phyloP scores from a whole-genome alignment of 2,113 vertebrate species.

The Oncorhynchus masou region DNA sequence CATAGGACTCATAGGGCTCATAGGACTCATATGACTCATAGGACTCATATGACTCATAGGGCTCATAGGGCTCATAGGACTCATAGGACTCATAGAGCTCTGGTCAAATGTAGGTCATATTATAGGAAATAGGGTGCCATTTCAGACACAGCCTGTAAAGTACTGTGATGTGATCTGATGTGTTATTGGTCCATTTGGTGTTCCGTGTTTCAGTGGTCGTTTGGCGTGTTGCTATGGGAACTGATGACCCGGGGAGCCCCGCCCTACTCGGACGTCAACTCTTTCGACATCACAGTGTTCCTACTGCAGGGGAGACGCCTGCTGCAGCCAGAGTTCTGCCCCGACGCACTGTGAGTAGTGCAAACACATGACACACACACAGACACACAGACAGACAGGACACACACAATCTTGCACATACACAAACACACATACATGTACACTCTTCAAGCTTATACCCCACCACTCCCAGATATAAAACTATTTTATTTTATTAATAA shows the following conservation, averaged over 20 bases:
- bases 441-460: not conserved
- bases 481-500: not conserved
- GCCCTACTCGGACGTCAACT: slow-evolving; percentile 96
- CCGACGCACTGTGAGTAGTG: slow-evolving; percentile 88
- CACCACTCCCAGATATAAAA: not conserved
- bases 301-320: slow-evolving; percentile 93
- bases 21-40: too few relatives aligned
- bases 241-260: slow-evolving; percentile 97
- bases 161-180: not conserved
- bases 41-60: too few relatives aligned
- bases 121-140: too few relatives aligned
- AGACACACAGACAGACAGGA: not conserved
- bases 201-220: slow-evolving; percentile 73
- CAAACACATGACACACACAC: not conserved
- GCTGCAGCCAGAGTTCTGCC: slow-evolving; percentile 96
- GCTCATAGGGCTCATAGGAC: too few relatives aligned
- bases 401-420: slow-evolving; percentile 5
- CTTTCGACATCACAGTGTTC: slow-evolving; percentile 96
- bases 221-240: slow-evolving; percentile 96
- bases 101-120: too few relatives aligned
- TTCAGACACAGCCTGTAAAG: not conserved
- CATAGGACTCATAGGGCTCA: too few relatives aligned
- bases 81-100: too few relatives aligned
- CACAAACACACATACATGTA: not conserved
- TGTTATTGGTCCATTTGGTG: slow-evolving; percentile 12